Evolutionary conservation across 2,113 vertebrate genomes (phyloP).

Genomic region (Pogonocichla stellata): DNA sequence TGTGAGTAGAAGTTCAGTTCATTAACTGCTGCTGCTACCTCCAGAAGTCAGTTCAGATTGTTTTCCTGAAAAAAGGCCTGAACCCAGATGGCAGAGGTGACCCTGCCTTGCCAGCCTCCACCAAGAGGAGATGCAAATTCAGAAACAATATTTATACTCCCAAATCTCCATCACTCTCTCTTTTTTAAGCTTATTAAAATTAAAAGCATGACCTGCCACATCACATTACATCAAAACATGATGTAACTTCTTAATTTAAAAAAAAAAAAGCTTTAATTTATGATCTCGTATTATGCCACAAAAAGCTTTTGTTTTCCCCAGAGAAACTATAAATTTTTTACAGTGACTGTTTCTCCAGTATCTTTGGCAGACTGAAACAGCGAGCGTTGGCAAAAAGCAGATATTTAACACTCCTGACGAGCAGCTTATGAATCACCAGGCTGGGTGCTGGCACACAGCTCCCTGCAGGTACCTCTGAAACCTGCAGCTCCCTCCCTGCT

Average conservation of each 20-base stretch:
- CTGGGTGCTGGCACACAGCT: background rate
- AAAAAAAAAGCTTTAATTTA: slow-evolving; percentile 67
- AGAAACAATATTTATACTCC: background rate
- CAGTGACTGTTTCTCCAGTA: slow-evolving; percentile 53
- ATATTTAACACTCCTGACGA: slow-evolving; percentile 39
- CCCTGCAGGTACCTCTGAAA: background rate
- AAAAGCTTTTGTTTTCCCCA: slow-evolving; percentile 66
- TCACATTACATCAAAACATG: slow-evolving; percentile 71
- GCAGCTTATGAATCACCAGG: slow-evolving; percentile 38
- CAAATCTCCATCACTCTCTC: background rate
- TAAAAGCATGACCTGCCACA: slow-evolving; percentile 64
- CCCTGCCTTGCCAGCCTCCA: background rate
- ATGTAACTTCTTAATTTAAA: slow-evolving; percentile 60
- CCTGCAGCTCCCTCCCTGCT: background rate
- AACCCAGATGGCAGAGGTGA: slow-evolving; percentile 43
- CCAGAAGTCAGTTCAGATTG: slow-evolving; percentile 25
- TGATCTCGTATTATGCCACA: slow-evolving; percentile 45
- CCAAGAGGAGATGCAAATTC: background rate
- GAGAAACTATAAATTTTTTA: slow-evolving; percentile 67
- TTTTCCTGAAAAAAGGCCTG: slow-evolving; percentile 18
- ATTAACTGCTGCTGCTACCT: slow-evolving; percentile 11
- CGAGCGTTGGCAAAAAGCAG: slow-evolving; percentile 53
- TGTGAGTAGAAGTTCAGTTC: slow-evolving; percentile 20
- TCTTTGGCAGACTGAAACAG: slow-evolving; percentile 51
- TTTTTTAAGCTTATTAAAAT: slow-evolving; percentile 54